Evolutionary conservation across 2,797 vertebrate genomes (phyloP).

Genomic region (Tolypeutes matacus): DNA sequence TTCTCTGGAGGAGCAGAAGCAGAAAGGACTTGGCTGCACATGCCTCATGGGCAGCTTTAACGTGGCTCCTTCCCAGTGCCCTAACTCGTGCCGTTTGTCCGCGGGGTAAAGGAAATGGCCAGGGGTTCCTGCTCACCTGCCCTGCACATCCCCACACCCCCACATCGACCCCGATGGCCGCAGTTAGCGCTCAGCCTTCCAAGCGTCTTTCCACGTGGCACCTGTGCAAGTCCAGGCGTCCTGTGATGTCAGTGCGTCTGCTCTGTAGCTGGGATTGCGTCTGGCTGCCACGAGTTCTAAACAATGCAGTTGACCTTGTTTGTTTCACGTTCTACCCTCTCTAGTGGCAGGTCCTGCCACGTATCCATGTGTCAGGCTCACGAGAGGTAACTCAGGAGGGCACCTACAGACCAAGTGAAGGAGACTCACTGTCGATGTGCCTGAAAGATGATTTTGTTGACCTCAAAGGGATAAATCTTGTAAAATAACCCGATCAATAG

Average conservation of each 20-base stretch:
- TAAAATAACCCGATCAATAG: background rate
- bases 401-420: background rate
- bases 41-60: background rate
- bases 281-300: background rate
- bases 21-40: background rate
- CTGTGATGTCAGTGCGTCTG: background rate
- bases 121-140: too few species aligned
- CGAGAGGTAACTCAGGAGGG: background rate
- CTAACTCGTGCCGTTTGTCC: background rate
- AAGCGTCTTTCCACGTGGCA: background rate
- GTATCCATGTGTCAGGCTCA: background rate
- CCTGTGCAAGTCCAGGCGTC: background rate
- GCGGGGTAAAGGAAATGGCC: background rate
- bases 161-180: background rate
- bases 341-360: background rate
- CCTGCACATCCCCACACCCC: too few species aligned
- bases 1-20: background rate
- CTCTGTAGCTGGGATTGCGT: background rate
- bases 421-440: too few species aligned
- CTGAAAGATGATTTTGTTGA: background rate
- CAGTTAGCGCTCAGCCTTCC: background rate
- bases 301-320: background rate
- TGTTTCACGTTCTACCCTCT: background rate
- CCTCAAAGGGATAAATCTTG: background rate
- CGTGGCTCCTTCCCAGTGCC: background rate